Conservation (phyloP, 1,140 invertebrate species). For the Acromyrmex echinatior region DNA sequence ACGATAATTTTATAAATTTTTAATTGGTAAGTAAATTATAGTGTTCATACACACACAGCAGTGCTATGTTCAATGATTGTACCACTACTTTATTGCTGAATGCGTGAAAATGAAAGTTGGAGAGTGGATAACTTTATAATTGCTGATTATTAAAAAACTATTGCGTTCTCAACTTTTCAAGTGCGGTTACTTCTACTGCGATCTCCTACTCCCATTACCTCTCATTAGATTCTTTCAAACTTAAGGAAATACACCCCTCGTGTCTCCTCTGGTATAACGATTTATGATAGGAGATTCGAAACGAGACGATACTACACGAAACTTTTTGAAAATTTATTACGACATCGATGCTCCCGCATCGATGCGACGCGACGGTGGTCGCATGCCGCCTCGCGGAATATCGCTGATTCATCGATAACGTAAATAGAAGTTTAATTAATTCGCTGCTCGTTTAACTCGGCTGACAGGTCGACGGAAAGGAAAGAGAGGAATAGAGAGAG, state of each 20-base stretch:
- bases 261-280: neutral
- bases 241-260: neutral
- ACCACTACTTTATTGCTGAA: neutral
- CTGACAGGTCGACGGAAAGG: slow-evolving; percentile 81
- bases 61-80: neutral
- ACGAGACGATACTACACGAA: slow-evolving; percentile 25
- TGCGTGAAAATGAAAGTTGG: neutral
- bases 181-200: neutral
- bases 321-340: slow-evolving; percentile 83
- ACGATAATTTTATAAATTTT: slow-evolving; percentile 5
- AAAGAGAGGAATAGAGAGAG: slow-evolving; percentile 40
- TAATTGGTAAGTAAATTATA: neutral
- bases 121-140: neutral
- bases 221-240: slow-evolving; percentile 13
- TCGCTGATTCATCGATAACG: slow-evolving; percentile 86
- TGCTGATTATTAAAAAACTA: slow-evolving; percentile 14
- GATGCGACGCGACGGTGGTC: slow-evolving; percentile 41
- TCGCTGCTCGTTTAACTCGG: slow-evolving; percentile 84
- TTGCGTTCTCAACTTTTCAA: neutral
- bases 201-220: no score
- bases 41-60: neutral
- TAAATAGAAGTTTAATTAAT: slow-evolving; percentile 87
- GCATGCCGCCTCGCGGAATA: slow-evolving; percentile 72
- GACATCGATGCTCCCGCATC: slow-evolving; percentile 60
- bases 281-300: slow-evolving; percentile 31